Conservation (phyloP, 1,140 invertebrate genomes). For the Listronotus bonariensis region DNA sequence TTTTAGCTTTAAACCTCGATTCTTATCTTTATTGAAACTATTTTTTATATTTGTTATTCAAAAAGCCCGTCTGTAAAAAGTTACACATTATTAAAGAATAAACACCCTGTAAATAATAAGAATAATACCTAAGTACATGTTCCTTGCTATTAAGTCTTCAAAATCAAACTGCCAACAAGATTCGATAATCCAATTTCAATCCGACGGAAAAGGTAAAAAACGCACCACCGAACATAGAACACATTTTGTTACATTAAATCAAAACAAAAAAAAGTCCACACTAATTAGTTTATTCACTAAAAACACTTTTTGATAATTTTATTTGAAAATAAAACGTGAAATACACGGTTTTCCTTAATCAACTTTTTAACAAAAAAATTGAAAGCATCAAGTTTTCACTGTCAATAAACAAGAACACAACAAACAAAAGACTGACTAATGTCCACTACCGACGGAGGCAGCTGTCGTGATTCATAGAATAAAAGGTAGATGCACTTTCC, state of each 20-base stretch:
- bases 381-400: slow-evolving; percentile 1
- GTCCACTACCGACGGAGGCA: slow-evolving; percentile 12
- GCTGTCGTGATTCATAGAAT: slow-evolving; percentile 20
- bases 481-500: slow-evolving; percentile 9
- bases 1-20: too few relatives aligned
- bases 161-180: not conserved
- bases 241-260: not conserved
- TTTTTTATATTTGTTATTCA: too few relatives aligned
- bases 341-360: too few relatives aligned
- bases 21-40: too few relatives aligned
- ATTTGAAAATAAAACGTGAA: too few relatives aligned
- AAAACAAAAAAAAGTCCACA: not conserved
- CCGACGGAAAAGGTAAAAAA: too few relatives aligned
- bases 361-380: not conserved
- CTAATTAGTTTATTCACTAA: not conserved
- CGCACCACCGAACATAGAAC: too few relatives aligned
- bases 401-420: slow-evolving; percentile 13
- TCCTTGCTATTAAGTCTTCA: not conserved
- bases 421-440: slow-evolving; percentile 26
- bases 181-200: not conserved
- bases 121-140: slow-evolving; percentile 5
- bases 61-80: too few relatives aligned
- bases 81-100: too few relatives aligned
- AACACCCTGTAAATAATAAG: too few relatives aligned
- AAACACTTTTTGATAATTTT: too few relatives aligned